phyloP scores from a whole-genome alignment of 2,888 invertebrate genomes.

The Venustoraphidia nigricollis region DNA sequence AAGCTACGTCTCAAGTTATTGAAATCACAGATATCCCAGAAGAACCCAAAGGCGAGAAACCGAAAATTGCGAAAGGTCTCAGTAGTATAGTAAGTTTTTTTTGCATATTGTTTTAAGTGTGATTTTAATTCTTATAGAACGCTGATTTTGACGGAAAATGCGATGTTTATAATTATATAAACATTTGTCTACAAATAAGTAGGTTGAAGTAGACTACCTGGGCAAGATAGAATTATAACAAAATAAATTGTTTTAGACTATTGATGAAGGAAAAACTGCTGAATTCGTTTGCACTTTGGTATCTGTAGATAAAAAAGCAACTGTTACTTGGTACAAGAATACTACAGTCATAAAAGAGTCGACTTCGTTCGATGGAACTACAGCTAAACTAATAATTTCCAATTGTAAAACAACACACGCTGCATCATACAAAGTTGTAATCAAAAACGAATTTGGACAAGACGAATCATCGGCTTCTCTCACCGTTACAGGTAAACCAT shows the following conservation, averaged over 20 bases:
- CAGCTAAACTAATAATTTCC: constrained; percentile 62
- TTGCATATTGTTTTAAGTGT: neutral
- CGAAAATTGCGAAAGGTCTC: constrained; percentile 62
- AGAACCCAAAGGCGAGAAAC: constrained; percentile 61
- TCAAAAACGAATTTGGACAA: constrained; percentile 82
- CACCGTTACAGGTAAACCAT: constrained; percentile 39
- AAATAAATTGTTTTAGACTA: constrained; percentile 30
- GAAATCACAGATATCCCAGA: constrained; percentile 73
- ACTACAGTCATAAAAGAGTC: constrained; percentile 61
- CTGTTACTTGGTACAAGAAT: constrained; percentile 76
- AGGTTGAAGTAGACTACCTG: no score
- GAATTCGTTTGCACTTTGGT: constrained; percentile 64
- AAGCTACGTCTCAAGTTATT: constrained; percentile 76
- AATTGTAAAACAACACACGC: constrained; percentile 60
- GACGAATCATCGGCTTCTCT: constrained; percentile 78
- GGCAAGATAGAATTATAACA: neutral
- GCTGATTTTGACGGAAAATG: no score
- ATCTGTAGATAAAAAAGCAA: constrained; percentile 60
- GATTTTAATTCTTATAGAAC: no score
- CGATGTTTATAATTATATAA: no score
- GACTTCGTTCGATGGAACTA: constrained; percentile 69
- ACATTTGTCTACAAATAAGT: no score
- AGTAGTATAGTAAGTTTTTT: constrained; percentile 49
- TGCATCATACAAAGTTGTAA: constrained; percentile 71
- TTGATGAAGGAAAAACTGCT: constrained; percentile 56